Conservation (phyloP, 2,888 invertebrate genomes). For the Liposcelis brunnea region DNA sequence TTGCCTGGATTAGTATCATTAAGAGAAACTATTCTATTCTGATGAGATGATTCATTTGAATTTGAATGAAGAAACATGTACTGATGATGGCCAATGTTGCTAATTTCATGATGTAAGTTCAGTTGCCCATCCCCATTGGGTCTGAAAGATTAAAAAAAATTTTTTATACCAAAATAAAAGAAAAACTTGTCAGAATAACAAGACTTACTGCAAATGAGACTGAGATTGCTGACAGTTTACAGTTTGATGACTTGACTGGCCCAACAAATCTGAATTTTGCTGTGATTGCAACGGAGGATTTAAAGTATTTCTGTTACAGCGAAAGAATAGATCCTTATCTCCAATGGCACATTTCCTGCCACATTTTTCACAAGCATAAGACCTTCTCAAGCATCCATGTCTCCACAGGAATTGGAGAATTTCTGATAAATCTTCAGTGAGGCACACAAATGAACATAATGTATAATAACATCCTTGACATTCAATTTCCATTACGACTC, state of each 20-base stretch:
- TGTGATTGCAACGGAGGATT: not conserved
- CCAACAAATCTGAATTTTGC: not conserved
- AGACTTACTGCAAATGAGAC: not conserved
- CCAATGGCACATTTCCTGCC: conserved; percentile 7
- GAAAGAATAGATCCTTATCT: conserved; percentile 5
- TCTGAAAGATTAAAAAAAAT: too few species aligned
- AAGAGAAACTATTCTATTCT: too few species aligned
- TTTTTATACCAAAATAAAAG: too few species aligned
- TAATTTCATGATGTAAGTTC: too few species aligned
- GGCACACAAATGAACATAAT: conserved; percentile 3
- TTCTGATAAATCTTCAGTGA: conserved; percentile 7
- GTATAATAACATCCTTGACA: conserved; percentile 7
- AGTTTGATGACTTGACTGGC: not conserved
- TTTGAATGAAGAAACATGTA: too few species aligned
- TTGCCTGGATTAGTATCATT: too few species aligned
- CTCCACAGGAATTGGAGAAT: conserved; percentile 3
- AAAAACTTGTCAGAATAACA: too few species aligned
- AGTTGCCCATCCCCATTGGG: too few species aligned
- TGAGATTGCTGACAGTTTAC: not conserved
- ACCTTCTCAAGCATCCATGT: conserved; percentile 4
- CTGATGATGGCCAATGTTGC: too few species aligned
- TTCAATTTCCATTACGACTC: conserved; percentile 1
- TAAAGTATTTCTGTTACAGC: conserved; percentile 1
- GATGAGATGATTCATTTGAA: too few species aligned
- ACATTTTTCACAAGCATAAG: conserved; percentile 3